Evolutionary conservation across 2,113 vertebrate genomes (phyloP).

Genomic region (Indicator maculatus): DNA sequence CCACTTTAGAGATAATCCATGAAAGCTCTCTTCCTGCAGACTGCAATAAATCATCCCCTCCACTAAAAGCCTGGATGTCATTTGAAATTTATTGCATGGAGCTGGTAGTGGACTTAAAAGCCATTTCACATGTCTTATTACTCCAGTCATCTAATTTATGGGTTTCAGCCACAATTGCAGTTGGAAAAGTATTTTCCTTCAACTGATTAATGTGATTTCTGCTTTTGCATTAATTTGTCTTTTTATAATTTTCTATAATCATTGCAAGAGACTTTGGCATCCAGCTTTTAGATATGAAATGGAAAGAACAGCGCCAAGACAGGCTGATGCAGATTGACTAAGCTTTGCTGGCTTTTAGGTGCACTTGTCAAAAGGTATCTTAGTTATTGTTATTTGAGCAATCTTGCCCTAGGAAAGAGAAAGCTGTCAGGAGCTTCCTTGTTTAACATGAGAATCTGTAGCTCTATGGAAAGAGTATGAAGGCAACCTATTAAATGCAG

Average conservation of each 20-base stretch:
- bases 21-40: slow-evolving; percentile 79
- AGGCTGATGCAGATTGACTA: slow-evolving; percentile 61
- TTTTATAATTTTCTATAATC: slow-evolving; percentile 5
- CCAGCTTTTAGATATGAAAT: slow-evolving; percentile 23
- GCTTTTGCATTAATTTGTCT: slow-evolving; percentile 60
- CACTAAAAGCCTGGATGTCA: slow-evolving; percentile 82
- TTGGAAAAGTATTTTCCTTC: slow-evolving; percentile 74
- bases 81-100: slow-evolving; percentile 83
- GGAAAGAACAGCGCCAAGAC: slow-evolving; percentile 53
- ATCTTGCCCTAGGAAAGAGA: slow-evolving; percentile 71
- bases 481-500: slow-evolving; percentile 53
- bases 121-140: slow-evolving; percentile 84
- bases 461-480: slow-evolving; percentile 24
- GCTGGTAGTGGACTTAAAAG: slow-evolving; percentile 81
- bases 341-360: slow-evolving; percentile 66
- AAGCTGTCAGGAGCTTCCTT: slow-evolving; percentile 64
- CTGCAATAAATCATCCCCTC: slow-evolving; percentile 80
- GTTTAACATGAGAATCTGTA: slow-evolving; percentile 61
- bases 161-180: slow-evolving; percentile 73
- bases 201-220: slow-evolving; percentile 73
- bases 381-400: slow-evolving; percentile 69
- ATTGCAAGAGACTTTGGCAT: slow-evolving; percentile 22
- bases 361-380: slow-evolving; percentile 75
- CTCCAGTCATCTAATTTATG: slow-evolving; percentile 83
- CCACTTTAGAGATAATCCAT: slow-evolving; percentile 82